Percentiles rank a stretch among this genome's conserved stretches.
These are phyloP conservation scores for Drosophila parthenogenetica DNA, from an alignment of 2,888 invertebrate genomes.

Conservation along the genomic window DNA sequence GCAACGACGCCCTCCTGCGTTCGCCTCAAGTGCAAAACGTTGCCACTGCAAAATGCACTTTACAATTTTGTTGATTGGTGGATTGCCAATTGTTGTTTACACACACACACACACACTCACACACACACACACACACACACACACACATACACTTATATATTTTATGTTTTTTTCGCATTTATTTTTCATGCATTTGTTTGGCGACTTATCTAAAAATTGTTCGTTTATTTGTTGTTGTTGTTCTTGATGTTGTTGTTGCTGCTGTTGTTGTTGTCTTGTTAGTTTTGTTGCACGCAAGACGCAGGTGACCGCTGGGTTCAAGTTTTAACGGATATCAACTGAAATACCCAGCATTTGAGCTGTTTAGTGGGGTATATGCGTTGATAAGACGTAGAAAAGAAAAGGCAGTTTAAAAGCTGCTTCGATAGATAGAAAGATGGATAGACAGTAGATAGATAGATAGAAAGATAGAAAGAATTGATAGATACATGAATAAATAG, in stretches of 20 bases:
- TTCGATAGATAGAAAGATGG: background rate
- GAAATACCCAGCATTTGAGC: constrained; percentile 30
- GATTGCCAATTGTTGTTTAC: constrained; percentile 71
- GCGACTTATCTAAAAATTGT: constrained; percentile 68
- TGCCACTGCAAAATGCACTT: constrained; percentile 80
- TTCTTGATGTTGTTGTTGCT: constrained; percentile 6
- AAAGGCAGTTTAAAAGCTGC: background rate
- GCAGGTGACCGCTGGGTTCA: constrained; percentile 78
- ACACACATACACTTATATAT: background rate
- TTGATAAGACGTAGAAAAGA: background rate
- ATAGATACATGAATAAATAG: background rate
- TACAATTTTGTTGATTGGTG: constrained; percentile 74
- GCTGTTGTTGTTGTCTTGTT: constrained; percentile 6
- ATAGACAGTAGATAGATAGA: background rate
- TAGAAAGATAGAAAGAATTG: background rate
- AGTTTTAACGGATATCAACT: constrained; percentile 77
- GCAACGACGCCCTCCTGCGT: constrained; percentile 18
- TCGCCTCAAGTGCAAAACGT: constrained; percentile 70
- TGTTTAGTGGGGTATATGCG: background rate
- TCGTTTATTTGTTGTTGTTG: constrained; percentile 18
- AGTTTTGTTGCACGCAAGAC: constrained; percentile 56
- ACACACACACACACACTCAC: background rate
- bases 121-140: background rate
- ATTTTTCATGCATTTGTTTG: constrained; percentile 60
- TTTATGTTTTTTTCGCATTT: constrained; percentile 15